Percentiles rank a stretch among this genome's conserved stretches.
These are phyloP conservation scores for Rousettus madagascariensis DNA, from an alignment of 2,797 vertebrate genomes.

Conservation along the genomic window DNA sequence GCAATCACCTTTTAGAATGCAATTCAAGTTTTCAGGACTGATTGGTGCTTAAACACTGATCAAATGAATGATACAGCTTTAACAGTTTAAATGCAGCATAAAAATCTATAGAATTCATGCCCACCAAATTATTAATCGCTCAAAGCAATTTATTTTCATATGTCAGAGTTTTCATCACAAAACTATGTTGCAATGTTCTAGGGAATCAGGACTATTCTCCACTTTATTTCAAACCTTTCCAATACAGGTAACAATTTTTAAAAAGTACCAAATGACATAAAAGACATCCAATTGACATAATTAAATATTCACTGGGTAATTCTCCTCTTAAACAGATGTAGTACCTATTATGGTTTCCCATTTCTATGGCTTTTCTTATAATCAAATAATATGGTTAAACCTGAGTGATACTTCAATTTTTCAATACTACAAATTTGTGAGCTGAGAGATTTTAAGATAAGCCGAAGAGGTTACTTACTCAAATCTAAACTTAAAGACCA, in stretches of 20 bases:
- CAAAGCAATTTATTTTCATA: conserved; percentile 37
- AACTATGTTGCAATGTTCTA: conserved; percentile 21
- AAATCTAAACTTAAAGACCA: conserved; percentile 29
- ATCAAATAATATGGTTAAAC: conserved; percentile 32
- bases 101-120: conserved; percentile 52
- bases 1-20: conserved; percentile 53
- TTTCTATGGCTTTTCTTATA: conserved; percentile 7
- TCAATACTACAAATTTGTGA: conserved; percentile 23
- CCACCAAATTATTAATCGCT: conserved; percentile 9
- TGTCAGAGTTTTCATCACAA: neutral
- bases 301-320: neutral
- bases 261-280: neutral
- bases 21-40: conserved; percentile 64
- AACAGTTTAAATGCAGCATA: conserved; percentile 59
- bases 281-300: neutral
- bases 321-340: neutral
- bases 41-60: conserved; percentile 45
- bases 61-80: conserved; percentile 5
- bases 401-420: conserved; percentile 1
- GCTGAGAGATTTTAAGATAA: conserved; percentile 32
- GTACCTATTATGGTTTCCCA: neutral
- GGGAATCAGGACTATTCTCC: neutral
- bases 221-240: conserved; percentile 13
- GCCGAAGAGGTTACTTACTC: neutral
- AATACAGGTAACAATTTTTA: neutral